Conservation (phyloP, 23 tunicate species). For the Trididemnum nubilum region DNA sequence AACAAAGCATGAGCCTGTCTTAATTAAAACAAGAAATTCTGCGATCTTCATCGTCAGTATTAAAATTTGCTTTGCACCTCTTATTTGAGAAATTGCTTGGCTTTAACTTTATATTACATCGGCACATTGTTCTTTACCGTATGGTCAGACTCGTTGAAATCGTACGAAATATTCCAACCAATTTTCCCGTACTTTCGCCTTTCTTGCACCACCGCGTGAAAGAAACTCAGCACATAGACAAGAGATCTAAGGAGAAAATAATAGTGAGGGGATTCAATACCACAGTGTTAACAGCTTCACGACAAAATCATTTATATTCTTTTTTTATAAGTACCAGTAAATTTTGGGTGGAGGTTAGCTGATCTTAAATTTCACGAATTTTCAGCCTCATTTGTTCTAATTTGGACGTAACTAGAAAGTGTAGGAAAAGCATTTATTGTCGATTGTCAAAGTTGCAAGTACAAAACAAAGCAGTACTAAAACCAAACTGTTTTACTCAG, state of each 20-base stretch:
- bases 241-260: slow-evolving; percentile 78
- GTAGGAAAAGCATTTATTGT: not conserved
- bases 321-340: too few species aligned
- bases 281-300: not conserved
- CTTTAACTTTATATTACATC: too few species aligned
- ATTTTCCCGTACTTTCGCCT: slow-evolving; percentile 96
- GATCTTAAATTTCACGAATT: too few species aligned
- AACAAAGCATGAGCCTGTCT: not conserved
- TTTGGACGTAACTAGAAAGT: not conserved
- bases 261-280: not conserved
- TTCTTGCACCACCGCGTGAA: slow-evolving; percentile 99
- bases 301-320: not conserved
- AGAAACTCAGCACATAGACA: slow-evolving; percentile 96
- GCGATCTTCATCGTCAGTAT: too few species aligned
- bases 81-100: too few species aligned
- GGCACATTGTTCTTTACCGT: slow-evolving; percentile 44
- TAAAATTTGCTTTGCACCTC: too few species aligned
- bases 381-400: too few species aligned
- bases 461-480: too few species aligned
- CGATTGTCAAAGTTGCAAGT: too few species aligned
- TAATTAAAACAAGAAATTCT: too few species aligned
- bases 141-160: slow-evolving; percentile 99
- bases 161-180: slow-evolving; percentile 99
- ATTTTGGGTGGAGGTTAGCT: too few species aligned
- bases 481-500: too few species aligned